These are phyloP conservation scores for Andrena dorsata DNA, from an alignment of 2,888 invertebrate genomes.

Conservation along the genomic window DNA sequence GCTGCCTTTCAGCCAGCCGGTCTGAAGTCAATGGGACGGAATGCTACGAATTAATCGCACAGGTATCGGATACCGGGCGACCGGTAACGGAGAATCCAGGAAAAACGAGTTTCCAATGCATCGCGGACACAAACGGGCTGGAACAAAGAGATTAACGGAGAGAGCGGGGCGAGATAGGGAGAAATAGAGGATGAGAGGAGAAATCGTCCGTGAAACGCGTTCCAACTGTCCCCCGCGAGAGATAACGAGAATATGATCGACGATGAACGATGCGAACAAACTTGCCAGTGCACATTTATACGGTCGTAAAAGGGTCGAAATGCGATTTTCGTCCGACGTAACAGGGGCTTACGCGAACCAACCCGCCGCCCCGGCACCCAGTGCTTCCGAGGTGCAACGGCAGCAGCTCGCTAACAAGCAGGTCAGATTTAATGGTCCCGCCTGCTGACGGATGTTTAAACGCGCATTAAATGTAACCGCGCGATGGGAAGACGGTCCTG, in stretches of 20 bases:
- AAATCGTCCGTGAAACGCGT: not conserved
- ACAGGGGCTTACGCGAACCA: slow-evolving; percentile 27
- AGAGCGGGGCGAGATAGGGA: not conserved
- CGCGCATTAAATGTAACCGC: slow-evolving; percentile 62
- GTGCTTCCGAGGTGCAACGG: slow-evolving; percentile 38
- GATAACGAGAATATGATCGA: slow-evolving; percentile 27
- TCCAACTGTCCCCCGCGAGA: not conserved
- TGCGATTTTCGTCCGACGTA: slow-evolving; percentile 46
- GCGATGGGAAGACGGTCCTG: slow-evolving; percentile 43
- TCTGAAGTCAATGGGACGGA: not conserved
- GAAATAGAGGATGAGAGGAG: not conserved
- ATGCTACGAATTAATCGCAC: not conserved
- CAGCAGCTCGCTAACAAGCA: slow-evolving; percentile 68
- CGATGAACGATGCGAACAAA: not conserved
- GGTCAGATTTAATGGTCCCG: slow-evolving; percentile 71
- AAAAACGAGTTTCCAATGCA: not conserved
- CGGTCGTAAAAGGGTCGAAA: slow-evolving; percentile 41
- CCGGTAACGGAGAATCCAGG: not conserved
- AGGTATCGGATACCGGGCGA: not conserved
- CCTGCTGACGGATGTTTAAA: slow-evolving; percentile 71
- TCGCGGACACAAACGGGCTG: not conserved
- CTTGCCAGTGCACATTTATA: slow-evolving; percentile 11
- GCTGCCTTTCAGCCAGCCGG: not conserved
- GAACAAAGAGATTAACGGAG: not conserved
- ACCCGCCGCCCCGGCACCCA: not conserved